Percentiles rank a stretch among this genome's conserved stretches.
Conservation (phyloP, 2,113 vertebrate genomes). For the Petaurus breviceps region DNA sequence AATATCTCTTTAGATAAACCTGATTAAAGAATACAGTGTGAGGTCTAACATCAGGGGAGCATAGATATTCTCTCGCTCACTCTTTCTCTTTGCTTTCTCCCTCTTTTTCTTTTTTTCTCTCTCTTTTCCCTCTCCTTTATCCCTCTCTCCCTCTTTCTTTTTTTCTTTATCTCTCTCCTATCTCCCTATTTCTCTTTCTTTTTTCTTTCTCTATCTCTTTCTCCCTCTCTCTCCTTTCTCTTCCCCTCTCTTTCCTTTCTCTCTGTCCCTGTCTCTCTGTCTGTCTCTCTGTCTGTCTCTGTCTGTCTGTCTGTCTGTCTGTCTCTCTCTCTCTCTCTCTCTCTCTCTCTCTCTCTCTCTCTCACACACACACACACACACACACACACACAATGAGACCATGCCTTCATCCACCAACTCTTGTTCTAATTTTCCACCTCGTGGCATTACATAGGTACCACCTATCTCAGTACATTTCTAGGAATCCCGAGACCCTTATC, state of each 20-base stretch:
- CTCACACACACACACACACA: no score
- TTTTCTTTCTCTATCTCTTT: neutral
- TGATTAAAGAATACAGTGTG: constrained; percentile 20
- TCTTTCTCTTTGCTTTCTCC: no score
- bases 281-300: neutral
- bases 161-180: neutral
- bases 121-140: neutral
- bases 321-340: no score
- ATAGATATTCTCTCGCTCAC: neutral
- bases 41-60: constrained; percentile 32
- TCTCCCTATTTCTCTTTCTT: neutral
- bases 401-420: constrained; percentile 14
- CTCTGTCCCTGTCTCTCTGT: neutral
- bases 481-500: neutral
- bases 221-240: no score
- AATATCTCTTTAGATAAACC: constrained; percentile 6
- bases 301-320: neutral
- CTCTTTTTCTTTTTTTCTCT: neutral
- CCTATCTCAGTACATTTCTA: neutral
- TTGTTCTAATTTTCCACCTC: constrained; percentile 18
- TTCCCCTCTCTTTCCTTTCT: no score
- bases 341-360: neutral
- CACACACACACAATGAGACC: constrained; percentile 49
- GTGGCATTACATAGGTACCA: constrained; percentile 30
- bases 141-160: neutral